Conservation (phyloP, 2,888 invertebrate genomes). For the Zygaena filipendulae region DNA sequence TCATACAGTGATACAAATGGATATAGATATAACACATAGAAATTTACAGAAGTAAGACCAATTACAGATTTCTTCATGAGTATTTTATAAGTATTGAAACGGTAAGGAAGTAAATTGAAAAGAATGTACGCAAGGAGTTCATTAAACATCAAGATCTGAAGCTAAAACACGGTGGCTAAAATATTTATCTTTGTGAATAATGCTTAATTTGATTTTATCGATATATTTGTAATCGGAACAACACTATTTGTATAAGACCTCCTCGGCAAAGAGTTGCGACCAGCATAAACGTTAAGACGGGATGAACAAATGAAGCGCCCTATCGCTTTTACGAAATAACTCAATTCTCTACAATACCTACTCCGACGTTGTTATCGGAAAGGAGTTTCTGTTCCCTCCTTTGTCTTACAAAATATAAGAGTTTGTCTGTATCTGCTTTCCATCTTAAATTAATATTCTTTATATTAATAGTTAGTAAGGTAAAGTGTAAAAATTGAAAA, state of each 20-base stretch:
- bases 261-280: slow-evolving; percentile 52
- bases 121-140: too few species aligned
- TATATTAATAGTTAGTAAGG: too few species aligned
- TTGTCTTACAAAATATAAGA: slow-evolving; percentile 16
- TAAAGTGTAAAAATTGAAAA: too few species aligned
- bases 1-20: too few species aligned
- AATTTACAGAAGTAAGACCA: too few species aligned
- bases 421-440: neutral
- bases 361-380: slow-evolving; percentile 25
- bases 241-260: slow-evolving; percentile 27
- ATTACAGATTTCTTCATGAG: too few species aligned
- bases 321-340: slow-evolving; percentile 40
- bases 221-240: slow-evolving; percentile 16
- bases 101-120: too few species aligned
- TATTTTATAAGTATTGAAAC: too few species aligned
- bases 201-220: slow-evolving; percentile 15
- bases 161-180: too few species aligned
- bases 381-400: slow-evolving; percentile 11
- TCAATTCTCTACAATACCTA: slow-evolving; percentile 32
- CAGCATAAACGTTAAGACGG: slow-evolving; percentile 51
- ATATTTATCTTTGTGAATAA: neutral
- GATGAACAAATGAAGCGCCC: slow-evolving; percentile 57
- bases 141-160: too few species aligned
- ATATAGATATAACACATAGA: too few species aligned
- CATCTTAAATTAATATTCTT: too few species aligned